These are phyloP conservation scores for Venturia canescens DNA, from an alignment of 1,140 invertebrate genomes.

Conservation along the genomic window DNA sequence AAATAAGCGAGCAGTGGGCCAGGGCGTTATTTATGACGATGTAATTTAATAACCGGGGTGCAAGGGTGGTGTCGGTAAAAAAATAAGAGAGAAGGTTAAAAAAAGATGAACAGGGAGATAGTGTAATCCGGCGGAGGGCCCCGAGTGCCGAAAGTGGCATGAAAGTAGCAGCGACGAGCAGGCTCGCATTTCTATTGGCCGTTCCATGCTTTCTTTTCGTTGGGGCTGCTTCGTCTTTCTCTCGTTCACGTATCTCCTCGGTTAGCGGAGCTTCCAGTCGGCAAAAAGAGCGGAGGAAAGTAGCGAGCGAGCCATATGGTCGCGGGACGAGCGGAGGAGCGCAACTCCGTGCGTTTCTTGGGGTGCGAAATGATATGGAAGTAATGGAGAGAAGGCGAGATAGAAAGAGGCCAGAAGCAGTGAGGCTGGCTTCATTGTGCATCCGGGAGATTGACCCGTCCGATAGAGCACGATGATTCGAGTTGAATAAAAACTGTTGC, in stretches of 20 bases:
- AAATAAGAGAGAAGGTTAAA: not conserved
- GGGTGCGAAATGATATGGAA: slow-evolving; percentile 78
- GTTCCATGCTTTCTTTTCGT: slow-evolving; percentile 29
- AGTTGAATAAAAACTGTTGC: slow-evolving; percentile 17
- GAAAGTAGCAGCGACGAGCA: slow-evolving; percentile 67
- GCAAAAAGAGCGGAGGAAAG: slow-evolving; percentile 31
- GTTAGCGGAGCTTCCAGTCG: slow-evolving; percentile 53
- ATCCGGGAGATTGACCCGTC: slow-evolving; percentile 73
- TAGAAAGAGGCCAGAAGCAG: not conserved
- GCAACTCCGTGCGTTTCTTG: slow-evolving; percentile 61
- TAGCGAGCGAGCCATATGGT: slow-evolving; percentile 72
- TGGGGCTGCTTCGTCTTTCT: slow-evolving; percentile 7
- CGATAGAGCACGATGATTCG: slow-evolving; percentile 63
- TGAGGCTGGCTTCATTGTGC: slow-evolving; percentile 67
- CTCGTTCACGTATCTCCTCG: not conserved
- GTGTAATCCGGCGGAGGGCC: slow-evolving; percentile 52
- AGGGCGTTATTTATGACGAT: slow-evolving; percentile 72
- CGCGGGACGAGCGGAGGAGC: slow-evolving; percentile 41
- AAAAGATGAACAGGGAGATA: slow-evolving; percentile 68
- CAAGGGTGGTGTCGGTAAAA: slow-evolving; percentile 49
- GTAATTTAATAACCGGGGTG: slow-evolving; percentile 74
- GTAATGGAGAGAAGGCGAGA: slow-evolving; percentile 68
- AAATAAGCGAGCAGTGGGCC: slow-evolving; percentile 64
- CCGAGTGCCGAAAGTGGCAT: slow-evolving; percentile 69
- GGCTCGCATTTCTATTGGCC: slow-evolving; percentile 35